Evolutionary conservation across 2,113 vertebrate genomes (phyloP), one percentile per base, ranked within the genome.

Genomic region (Fulica atra): DNA sequence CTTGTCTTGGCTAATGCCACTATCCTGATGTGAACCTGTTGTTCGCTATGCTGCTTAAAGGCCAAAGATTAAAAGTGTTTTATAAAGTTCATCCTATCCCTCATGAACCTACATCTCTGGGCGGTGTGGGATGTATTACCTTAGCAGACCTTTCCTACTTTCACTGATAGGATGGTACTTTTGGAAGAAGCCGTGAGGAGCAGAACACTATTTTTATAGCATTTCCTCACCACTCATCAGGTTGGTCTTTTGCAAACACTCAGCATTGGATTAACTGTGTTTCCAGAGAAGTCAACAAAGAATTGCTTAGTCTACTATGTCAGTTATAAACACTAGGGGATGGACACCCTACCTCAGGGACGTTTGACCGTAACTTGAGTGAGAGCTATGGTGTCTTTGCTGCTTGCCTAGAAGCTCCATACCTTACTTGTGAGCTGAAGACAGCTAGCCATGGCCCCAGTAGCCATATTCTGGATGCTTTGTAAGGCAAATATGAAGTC

Each of bases 1-100:
- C 88, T 84, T 87, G 56, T 92, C 95, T 95, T 91, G 64, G 83
- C 94, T 95, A 70, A 93, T 81, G 84, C 91, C 96, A 86, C 93
- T 97, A 95, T 70, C 93, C 96, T 95, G 88, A 95, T 95, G 90
- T 96, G 97, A 95, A 97, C 93, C 89, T 95, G 90, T 95, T 95
- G 93, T 93, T 96, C 84, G 81, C 89, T 88, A 42, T 35, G 61
- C 88, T 92, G 74, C 70, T 94, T 96, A 96, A 92, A 97, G 92
- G 92, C 95, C 94, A 94, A 93, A 97, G 95, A 95, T 92, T 96
- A 96, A 93, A 96, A 95, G 77, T 92, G 53, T 53, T 96, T 91
- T 84, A 73, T 81, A 84, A 96, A 97, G 93, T 95, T 93, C 95
- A 96, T 80, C 61, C 44, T 93, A 28, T 91, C 81, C 82, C 71